Evolutionary conservation across 1,140 invertebrate genomes (phyloP), one percentile per base, ranked within the genome.

Genomic region (Sweltsa coloradensis): DNA sequence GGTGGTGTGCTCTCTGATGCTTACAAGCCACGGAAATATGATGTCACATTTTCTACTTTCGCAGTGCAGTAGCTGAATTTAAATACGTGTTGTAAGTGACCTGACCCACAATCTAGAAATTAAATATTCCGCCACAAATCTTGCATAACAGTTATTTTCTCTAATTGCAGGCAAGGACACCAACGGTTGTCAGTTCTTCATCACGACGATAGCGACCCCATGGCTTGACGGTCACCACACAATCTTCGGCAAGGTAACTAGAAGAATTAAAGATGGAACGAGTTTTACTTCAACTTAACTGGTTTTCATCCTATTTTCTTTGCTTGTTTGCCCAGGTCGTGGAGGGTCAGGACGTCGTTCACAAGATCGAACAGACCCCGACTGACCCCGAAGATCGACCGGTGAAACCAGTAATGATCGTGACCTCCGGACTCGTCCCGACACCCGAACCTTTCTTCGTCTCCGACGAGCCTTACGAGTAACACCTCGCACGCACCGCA

Each of bases 181-280:
- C 24, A 79, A 81, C 65, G 93, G 94, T 23, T 96, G 89, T 56
- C 94, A 97, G 63, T 98, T 98, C 66, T 95, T 97, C 64, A 91
- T 98, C 59, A 93, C 89, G 5, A 88, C 85, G 3, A 76, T 86
- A 44, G 74, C 81, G 9, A 89, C 93, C 0, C 78, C 83, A 3
- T 97, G 93, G 92, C 66, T 99, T 36, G 87, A 97, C 67, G 86
- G 85, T 3, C 74, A 84, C 47, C 92, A 99, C 62, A 88, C 89
- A 3, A 83, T 96, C 5, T 94, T 98, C 68, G 95, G 94, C 57
- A 96, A 91, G 69, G 86, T 92, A 71, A n/a, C n/a, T n/a, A n/a
- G n/a, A n/a, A n/a, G n/a, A n/a, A n/a, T 11, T 40, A 14, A 29
- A 16, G 7, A 43, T 43, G 24, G n/a, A n/a, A 9, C 9, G 21